A percentile compares a stretch with the other conserved stretches of the same genome.
phyloP scores from a whole-genome alignment of 2,888 invertebrate genomes.

The Pachycephus smyrnensis region DNA sequence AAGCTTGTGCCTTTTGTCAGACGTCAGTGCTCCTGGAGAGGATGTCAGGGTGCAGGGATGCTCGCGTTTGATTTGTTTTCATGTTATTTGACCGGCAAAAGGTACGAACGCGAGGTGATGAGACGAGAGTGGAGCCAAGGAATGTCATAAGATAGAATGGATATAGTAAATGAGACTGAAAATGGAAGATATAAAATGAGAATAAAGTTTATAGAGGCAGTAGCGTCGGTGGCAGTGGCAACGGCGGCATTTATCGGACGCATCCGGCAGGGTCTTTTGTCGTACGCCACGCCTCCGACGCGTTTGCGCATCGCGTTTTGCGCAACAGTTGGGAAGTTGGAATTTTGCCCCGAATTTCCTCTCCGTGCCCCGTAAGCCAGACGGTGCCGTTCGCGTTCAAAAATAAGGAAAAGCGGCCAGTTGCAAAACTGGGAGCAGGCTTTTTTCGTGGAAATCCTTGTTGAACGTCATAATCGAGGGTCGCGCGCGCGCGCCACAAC shows the following conservation, averaged over 20 bases:
- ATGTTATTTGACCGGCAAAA: no score
- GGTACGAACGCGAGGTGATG: no score
- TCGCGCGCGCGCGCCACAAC: not conserved
- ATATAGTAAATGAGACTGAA: no score
- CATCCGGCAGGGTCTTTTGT: constrained; percentile 36
- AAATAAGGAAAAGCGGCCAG: constrained; percentile 30
- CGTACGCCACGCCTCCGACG: constrained; percentile 42
- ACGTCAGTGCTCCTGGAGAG: no score
- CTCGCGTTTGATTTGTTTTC: no score
- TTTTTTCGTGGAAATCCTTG: not conserved
- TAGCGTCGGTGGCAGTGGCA: constrained; percentile 16
- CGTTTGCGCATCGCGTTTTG: constrained; percentile 53
- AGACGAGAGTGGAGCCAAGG: no score
- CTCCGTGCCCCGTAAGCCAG: constrained; percentile 9
- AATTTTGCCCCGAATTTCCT: constrained; percentile 25
- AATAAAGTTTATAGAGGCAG: constrained; percentile 20
- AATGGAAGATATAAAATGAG: no score
- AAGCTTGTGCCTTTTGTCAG: no score
- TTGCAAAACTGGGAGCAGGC: constrained; percentile 15
- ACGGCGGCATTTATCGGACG: constrained; percentile 38
- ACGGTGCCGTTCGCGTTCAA: constrained; percentile 15
- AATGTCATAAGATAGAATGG: no score
- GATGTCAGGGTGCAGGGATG: no score
- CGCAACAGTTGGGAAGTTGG: constrained; percentile 56
- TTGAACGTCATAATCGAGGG: not conserved